These are phyloP conservation scores for Drosophila pseudoobscura DNA, from an alignment of 1,140 invertebrate genomes.

Conservation along the genomic window DNA sequence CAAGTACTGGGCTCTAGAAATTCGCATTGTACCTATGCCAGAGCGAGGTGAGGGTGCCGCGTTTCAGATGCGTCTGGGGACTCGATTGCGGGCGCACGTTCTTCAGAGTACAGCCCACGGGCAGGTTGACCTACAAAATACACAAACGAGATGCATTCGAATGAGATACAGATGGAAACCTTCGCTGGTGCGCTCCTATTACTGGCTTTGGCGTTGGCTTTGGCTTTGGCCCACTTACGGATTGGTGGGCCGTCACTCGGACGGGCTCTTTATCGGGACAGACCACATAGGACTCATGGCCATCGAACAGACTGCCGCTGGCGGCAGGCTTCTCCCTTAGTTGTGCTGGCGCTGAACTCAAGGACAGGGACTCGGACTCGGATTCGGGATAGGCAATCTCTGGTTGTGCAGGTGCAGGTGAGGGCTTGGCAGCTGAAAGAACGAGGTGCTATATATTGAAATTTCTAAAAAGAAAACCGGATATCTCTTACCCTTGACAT, in stretches of 20 bases:
- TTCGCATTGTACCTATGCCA: slow-evolving; percentile 48
- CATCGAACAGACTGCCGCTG: slow-evolving; percentile 52
- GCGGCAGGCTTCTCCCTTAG: slow-evolving; percentile 8
- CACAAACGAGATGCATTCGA: not conserved
- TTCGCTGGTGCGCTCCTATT: slow-evolving; percentile 27
- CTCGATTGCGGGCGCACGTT: slow-evolving; percentile 62
- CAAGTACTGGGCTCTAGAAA: slow-evolving; percentile 40
- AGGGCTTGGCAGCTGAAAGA: slow-evolving; percentile 32
- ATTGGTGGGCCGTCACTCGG: slow-evolving; percentile 65
- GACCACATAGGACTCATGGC: slow-evolving; percentile 68
- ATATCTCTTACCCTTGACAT: slow-evolving; percentile 84
- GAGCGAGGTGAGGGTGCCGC: slow-evolving; percentile 65
- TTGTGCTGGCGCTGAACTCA: slow-evolving; percentile 10
- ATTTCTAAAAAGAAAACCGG: no score
- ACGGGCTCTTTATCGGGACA: slow-evolving; percentile 69
- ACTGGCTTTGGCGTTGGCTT: slow-evolving; percentile 17
- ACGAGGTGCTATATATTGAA: not conserved
- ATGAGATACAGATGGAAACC: slow-evolving; percentile 11
- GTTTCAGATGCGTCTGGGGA: slow-evolving; percentile 50
- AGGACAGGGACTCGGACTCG: not conserved
- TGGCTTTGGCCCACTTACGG: slow-evolving; percentile 63
- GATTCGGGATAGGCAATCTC: slow-evolving; percentile 24
- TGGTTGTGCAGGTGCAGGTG: not conserved
- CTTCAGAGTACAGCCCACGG: slow-evolving; percentile 72
- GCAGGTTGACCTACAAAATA: slow-evolving; percentile 65